Evolutionary conservation across 30 jellyfish, hydroid and myxozoan genomes (phyloP), one percentile per base, ranked within the genome.

Genomic region (Aurelia aurita): DNA sequence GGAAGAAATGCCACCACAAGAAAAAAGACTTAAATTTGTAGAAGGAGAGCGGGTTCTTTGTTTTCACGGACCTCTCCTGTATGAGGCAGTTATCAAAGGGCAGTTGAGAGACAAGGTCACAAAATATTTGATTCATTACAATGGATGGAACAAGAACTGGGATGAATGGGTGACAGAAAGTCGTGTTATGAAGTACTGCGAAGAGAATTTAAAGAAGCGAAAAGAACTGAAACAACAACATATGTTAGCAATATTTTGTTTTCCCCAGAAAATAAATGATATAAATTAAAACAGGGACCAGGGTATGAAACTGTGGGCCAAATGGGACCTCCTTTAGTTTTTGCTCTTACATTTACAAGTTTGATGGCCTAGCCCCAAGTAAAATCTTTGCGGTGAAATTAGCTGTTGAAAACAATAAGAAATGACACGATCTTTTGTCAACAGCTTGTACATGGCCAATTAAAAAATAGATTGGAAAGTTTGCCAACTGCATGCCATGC

Each of bases 131-230:
- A 82, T 94, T 53, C 99, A 94, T 61, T 88, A 94, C 94, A 89
- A 90, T 82, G 99, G 99, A 8, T 94, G 99, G 99, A 94, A 94
- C 82, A 89, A 82, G 71, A 94, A 94, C 55, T 94, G 99, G 99
- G 97, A 94, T 84, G 99, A 94, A 62, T 94, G 99, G 99, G 99
- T 89, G n/a, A 89, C 99, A 8, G 97, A 94, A 64, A 89, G 97
- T 64, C 90, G 99, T 12, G 97, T 94, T 23, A 57, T 94, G 95
- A 94, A 94, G 61, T 89, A 69, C 59, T 89, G 95, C 77, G 98
- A 93, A 49, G 98, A 93, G 58, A 93, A 93, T 21, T 54, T 93
- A 47, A 93, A 93, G 84, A 93, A 93, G 61, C 98, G 87, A 67
- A 82, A 74, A 75, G 98, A 93, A 62, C 85, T 93, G 47, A 93